Conservation (phyloP, 2,113 vertebrate species). For the Catharus minimus region DNA sequence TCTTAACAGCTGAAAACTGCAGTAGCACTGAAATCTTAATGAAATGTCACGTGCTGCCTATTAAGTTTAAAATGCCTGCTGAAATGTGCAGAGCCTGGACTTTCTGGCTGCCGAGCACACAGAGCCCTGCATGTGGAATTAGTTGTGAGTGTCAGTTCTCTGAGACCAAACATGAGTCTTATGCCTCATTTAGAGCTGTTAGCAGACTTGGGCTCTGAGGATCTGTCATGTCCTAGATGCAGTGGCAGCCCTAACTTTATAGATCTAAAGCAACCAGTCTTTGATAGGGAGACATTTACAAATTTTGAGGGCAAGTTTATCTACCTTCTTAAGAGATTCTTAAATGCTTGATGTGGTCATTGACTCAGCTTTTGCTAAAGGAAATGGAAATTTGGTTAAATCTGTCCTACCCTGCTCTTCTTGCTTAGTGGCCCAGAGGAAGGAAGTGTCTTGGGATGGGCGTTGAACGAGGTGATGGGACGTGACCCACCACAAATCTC, state of each 20-base stretch:
- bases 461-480: neutral
- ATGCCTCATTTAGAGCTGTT: conserved; percentile 20
- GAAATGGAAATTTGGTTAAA: neutral
- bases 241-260: neutral
- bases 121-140: neutral
- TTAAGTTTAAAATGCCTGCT: neutral
- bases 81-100: neutral
- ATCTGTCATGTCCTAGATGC: neutral
- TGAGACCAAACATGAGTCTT: neutral
- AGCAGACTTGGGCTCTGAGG: neutral
- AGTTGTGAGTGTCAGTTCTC: neutral
- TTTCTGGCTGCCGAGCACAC: neutral
- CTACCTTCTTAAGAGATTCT: neutral
- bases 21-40: neutral
- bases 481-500: neutral
- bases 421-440: neutral
- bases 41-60: conserved; percentile 14
- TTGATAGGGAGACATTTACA: neutral
- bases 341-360: neutral
- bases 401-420: fast-evolving
- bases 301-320: neutral
- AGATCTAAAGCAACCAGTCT: neutral
- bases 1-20: conserved; percentile 12
- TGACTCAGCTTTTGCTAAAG: neutral
- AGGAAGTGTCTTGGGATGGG: neutral